Evolutionary conservation across 2,888 invertebrate species (phyloP), one percentile per base, ranked within the genome.

Genomic region (Tyria jacobaeae): DNA sequence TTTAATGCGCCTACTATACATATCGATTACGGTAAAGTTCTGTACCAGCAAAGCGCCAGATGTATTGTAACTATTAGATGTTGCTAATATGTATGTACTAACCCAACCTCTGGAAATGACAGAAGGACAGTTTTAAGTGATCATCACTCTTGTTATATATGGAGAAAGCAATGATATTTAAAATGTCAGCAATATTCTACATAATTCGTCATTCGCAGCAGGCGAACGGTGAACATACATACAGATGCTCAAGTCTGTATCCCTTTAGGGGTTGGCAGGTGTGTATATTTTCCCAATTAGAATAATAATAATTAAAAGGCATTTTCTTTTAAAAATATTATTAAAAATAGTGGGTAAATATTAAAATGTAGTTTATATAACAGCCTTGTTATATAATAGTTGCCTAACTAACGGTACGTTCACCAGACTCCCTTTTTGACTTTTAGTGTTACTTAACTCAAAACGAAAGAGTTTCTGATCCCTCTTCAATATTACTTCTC

Each of bases 321-420:
- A 44, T 21, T 1, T 12, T 17, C 3, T 44, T 44, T 17, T 21
- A 44, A 44, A 21, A 44, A 44, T 21, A 44, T 17, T 7, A 12
- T 21, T 1, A 44, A 44, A 21, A 21, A 21, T 44, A 3, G 44
- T 44, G 9, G 9, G 21, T 21, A 3, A 44, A 1, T 21, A 21
- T 44, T 21, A 44, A 44, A 44, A 21, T 44, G 21, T 44, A 12
- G 10, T 21, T 21, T 21, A 1, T 17, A 44, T 12, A 10, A 12
- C n/a, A n/a, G n/a, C n/a, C n/a, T n/a, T n/a, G n/a, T n/a, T n/a
- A n/a, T n/a, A n/a, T n/a, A n/a, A n/a, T n/a, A n/a, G n/a, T n/a
- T n/a, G n/a, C n/a, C n/a, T n/a, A n/a, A 17, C 21, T 44, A 44
- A 44, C 44, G 44, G 44, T 44, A 44, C 17, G 44, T 44, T 44